Percentiles rank a stretch among this genome's conserved stretches.
These are phyloP conservation scores for Pogoniulus pusillus DNA, from an alignment of 2,797 vertebrate species.

Conservation along the genomic window DNA sequence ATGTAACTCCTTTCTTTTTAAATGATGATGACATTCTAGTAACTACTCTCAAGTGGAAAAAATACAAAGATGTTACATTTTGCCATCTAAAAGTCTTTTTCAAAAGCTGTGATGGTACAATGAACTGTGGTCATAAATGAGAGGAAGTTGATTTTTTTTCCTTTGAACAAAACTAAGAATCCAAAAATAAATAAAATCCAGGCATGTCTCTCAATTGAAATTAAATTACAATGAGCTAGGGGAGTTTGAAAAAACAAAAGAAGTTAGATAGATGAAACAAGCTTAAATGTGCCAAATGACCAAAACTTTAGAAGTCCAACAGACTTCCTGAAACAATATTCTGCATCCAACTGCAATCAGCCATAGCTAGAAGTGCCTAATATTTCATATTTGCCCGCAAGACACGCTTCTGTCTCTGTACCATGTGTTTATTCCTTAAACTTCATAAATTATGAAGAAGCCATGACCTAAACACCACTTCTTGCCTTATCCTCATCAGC, in stretches of 20 bases:
- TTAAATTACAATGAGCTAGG: conserved; percentile 35
- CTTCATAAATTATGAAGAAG: neutral
- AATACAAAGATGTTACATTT: neutral
- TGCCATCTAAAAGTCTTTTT: neutral
- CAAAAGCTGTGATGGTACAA: neutral
- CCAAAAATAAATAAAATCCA: neutral
- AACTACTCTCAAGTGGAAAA: conserved; percentile 25
- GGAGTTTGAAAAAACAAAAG: conserved; percentile 20
- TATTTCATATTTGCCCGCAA: neutral
- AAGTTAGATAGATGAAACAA: neutral
- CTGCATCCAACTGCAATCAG: neutral
- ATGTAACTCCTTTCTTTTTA: neutral
- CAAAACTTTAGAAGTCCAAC: neutral
- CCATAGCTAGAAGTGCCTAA: neutral
- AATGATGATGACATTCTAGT: neutral
- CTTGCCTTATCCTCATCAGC: neutral
- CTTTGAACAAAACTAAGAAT: conserved; percentile 7
- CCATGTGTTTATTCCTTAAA: neutral
- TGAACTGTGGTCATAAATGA: conserved; percentile 40
- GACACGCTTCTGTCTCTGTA: neutral
- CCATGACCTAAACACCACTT: neutral
- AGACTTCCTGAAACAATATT: neutral
- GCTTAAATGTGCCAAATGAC: neutral
- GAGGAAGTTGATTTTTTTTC: neutral
- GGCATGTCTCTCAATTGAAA: neutral